Base-by-base conservation (phyloP, 1,140 invertebrate genomes). In the Drepana arcuata region DNA sequence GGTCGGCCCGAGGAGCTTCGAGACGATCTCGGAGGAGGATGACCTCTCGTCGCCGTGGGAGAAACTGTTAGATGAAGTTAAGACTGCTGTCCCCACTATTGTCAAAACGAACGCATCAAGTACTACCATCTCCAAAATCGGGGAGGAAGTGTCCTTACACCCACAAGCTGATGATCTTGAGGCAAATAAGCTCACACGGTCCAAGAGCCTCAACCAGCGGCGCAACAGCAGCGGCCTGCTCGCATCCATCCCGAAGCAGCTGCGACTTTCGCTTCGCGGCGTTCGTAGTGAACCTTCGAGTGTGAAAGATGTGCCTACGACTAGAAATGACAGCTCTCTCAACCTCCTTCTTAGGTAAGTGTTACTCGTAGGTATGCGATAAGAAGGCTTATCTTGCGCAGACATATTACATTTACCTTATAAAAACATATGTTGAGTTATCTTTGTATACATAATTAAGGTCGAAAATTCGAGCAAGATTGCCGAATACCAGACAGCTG, bases 211-310 rank as follows among this genome's bases (percentile, higher is more conserved):
- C 12, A 81, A 79, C 44, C 75, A 75, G 29, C 68, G 78, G 28
- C 73, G 74, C 50, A 72, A 72, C 29, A 80, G 72, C 43, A 81
- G 73, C 37, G 73, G 79, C 29, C 65, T 87, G 13, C 62, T 87
- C 29, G 80, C 71, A 31, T 75, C 84, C 23, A 83, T 87, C 55
- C 83, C 86, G 25, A 72, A 72, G 47, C 85, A 86, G 37, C 61
- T 88, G 29, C 73, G 86, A 34, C 74, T 83, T 28, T 88, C 86
- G 6, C 78, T 88, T 14, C 71, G 80, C 28, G 79, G 77, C 6
- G 79, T 83, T 23, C 72, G 75, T 32, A 78, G 75, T 31, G 77
- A 80, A 55, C 77, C 77, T 37, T 81, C 77, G 24, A 79, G 77
- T 43, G 77, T 81, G 25, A 81, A 81, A 46, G 74, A 79, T 36